These are phyloP conservation scores for Aphis craccivora DNA, from an alignment of 1,140 invertebrate species.

Conservation along the genomic window DNA sequence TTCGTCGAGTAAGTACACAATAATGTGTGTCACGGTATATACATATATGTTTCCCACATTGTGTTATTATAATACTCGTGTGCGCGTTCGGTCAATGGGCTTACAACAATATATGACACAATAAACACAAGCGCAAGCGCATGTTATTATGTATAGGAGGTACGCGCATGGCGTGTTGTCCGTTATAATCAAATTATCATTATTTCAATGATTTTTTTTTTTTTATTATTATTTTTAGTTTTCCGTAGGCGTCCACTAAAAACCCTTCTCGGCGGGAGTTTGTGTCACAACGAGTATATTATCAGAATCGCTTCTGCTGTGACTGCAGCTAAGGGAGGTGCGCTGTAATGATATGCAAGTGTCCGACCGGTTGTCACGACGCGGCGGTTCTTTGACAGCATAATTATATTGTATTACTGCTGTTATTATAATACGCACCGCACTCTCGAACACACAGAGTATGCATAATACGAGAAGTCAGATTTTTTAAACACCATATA, in stretches of 20 bases:
- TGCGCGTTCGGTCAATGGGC: neutral
- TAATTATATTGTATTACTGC: conserved; percentile 28
- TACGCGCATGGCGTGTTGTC: neutral
- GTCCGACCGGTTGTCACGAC: conserved; percentile 26
- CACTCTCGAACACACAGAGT: neutral
- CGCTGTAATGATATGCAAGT: neutral
- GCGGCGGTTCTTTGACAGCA: conserved; percentile 23
- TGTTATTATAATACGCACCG: neutral
- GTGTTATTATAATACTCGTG: neutral
- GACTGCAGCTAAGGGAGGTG: neutral
- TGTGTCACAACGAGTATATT: neutral
- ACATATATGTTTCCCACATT: neutral
- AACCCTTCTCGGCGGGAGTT: neutral
- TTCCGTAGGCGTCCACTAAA: neutral
- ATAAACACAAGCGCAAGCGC: neutral
- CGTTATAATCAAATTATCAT: neutral
- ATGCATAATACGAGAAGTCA: neutral
- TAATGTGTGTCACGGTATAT: neutral
- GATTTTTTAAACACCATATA: neutral
- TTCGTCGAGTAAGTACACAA: neutral
- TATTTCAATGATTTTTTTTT: neutral
- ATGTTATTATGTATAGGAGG: neutral
- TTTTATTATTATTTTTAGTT: neutral
- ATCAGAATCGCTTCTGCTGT: neutral
- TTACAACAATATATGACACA: neutral